Percentiles rank a stretch among this genome's conserved stretches.
These are phyloP conservation scores for Urophycis tenuis DNA, from an alignment of 2,797 vertebrate genomes.

Conservation along the genomic window DNA sequence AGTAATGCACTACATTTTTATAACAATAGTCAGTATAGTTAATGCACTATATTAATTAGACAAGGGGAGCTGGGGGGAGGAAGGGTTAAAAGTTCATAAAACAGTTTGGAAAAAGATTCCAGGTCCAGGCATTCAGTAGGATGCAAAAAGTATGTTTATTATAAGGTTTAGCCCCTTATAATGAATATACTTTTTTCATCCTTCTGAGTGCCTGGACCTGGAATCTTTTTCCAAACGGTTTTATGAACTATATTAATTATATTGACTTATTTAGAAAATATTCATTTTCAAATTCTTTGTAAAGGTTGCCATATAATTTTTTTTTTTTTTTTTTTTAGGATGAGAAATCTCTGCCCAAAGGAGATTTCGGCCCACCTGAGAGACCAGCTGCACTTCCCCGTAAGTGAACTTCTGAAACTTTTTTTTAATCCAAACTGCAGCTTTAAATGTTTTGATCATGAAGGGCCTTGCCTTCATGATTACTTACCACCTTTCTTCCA, in stretches of 20 bases:
- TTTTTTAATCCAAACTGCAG: background rate
- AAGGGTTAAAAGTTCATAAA: too few relatives aligned
- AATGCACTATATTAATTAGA: too few relatives aligned
- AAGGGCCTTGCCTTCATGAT: background rate
- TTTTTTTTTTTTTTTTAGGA: conserved; percentile 70
- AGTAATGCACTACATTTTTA: conserved; percentile 47
- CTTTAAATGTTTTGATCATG: background rate
- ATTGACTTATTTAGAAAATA: too few relatives aligned
- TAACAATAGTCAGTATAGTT: too few relatives aligned
- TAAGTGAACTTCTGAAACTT: conserved; percentile 65
- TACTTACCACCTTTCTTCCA: fast-evolving
- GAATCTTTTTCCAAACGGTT: too few relatives aligned
- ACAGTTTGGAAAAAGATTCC: too few relatives aligned
- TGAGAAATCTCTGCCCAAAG: conserved; percentile 91
- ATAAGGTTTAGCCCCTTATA: too few relatives aligned
- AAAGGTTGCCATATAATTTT: background rate
- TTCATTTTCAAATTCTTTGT: background rate
- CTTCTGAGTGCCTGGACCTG: too few relatives aligned
- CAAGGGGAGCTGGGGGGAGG: too few relatives aligned
- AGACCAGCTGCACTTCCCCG: conserved; percentile 87
- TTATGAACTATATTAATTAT: background rate
- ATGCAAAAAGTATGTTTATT: too few relatives aligned
- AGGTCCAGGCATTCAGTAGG: too few relatives aligned
- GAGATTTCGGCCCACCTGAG: conserved; percentile 89
- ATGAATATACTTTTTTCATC: too few relatives aligned